phyloP scores from a whole-genome alignment of 1,140 invertebrate species.

The Telenomus remus region DNA sequence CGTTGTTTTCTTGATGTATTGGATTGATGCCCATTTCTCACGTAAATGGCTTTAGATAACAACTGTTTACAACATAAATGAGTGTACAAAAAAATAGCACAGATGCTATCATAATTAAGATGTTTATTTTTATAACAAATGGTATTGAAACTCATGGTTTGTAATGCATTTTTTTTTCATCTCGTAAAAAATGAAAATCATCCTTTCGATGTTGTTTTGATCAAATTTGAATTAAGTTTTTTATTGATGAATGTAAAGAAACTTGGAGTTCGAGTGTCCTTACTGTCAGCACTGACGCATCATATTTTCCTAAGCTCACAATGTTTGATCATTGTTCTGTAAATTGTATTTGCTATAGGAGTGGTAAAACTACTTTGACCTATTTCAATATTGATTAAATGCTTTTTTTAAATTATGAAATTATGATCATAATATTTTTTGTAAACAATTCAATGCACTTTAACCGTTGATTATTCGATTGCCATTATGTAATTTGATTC shows the following conservation, averaged over 20 bases:
- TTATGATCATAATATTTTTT: conserved; percentile 21
- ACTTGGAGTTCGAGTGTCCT: conserved; percentile 6
- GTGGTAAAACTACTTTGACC: conserved; percentile 50
- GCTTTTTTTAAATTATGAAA: conserved; percentile 38
- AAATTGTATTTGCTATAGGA: conserved; percentile 48
- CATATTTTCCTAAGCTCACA: conserved; percentile 28
- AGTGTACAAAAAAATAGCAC: no score
- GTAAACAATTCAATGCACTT: conserved; percentile 29
- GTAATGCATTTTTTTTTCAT: no score
- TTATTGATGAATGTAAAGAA: conserved; percentile 3
- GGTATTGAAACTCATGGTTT: no score
- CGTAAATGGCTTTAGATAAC: no score
- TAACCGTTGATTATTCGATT: no score
- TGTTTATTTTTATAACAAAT: no score
- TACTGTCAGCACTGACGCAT: conserved; percentile 28
- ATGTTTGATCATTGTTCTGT: conserved; percentile 48
- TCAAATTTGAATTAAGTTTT: background rate
- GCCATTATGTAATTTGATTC: no score
- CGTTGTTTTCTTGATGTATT: no score
- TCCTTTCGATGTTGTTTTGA: conserved; percentile 1
- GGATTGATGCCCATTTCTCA: no score
- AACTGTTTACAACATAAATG: no score
- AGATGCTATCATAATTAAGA: no score
- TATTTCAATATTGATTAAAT: conserved; percentile 45
- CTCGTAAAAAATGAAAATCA: no score